Evolutionary conservation across 2,888 invertebrate species (phyloP).

Genomic region (Aspidiotus rigidus): DNA sequence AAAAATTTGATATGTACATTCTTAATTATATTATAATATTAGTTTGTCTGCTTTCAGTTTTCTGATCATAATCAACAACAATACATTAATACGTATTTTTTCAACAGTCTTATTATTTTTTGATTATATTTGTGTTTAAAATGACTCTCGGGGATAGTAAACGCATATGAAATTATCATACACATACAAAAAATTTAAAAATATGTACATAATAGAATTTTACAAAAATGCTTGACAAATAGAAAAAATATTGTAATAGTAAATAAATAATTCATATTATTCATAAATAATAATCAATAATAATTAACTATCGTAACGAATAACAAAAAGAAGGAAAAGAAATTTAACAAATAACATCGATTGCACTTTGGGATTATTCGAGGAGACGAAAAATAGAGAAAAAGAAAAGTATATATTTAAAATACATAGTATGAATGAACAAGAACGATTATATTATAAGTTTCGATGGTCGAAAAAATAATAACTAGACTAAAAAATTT

Average conservation of each 20-base stretch:
- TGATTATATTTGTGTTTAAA: constrained; percentile 24
- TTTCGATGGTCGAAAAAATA: not conserved
- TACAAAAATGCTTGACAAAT: not conserved
- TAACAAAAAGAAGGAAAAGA: constrained; percentile 17
- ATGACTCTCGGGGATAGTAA: not conserved
- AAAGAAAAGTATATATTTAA: constrained; percentile 7
- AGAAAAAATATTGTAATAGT: too few species aligned
- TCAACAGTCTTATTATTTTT: constrained; percentile 32
- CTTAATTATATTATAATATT: not conserved
- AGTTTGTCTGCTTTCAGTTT: too few species aligned
- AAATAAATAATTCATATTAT: too few species aligned
- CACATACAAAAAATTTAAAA: not conserved
- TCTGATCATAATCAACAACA: not conserved
- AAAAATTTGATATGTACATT: constrained; percentile 27
- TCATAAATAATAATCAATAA: not conserved
- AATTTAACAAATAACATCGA: constrained; percentile 28
- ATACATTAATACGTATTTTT: constrained; percentile 2
- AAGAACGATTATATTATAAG: not conserved
- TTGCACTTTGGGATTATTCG: constrained; percentile 26
- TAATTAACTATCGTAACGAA: constrained; percentile 7
- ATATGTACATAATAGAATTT: not conserved
- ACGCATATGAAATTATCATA: not conserved
- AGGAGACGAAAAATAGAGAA: constrained; percentile 19
- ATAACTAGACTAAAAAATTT: constrained; percentile 20
- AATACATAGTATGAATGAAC: not conserved